These are phyloP conservation scores for Amblyteles armatorius DNA, from an alignment of 2,888 invertebrate species.

Conservation along the genomic window DNA sequence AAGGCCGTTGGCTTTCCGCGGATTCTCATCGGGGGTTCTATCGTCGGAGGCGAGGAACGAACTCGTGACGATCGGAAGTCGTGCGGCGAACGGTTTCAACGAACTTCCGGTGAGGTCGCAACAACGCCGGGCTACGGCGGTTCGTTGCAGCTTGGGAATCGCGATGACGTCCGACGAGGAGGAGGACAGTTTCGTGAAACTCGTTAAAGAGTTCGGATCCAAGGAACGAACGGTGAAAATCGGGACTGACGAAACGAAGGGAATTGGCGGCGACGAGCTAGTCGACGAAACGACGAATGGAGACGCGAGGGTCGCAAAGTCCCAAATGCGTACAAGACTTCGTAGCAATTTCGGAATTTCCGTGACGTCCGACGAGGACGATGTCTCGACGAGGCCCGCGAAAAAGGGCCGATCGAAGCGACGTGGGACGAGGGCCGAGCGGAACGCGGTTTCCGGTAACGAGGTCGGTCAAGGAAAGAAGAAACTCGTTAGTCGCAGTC, in stretches of 20 bases:
- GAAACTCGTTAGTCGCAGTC: background rate
- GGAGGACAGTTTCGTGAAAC: slow-evolving; percentile 16
- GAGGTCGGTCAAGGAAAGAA: background rate
- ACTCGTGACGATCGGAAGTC: background rate
- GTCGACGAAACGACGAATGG: background rate
- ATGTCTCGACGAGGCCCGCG: background rate
- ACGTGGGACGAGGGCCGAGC: slow-evolving; percentile 1
- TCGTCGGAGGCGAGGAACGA: background rate
- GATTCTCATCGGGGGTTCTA: background rate
- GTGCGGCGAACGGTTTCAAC: background rate
- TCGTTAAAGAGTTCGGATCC: slow-evolving; percentile 2
- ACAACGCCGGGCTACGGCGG: background rate
- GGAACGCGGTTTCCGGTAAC: no score
- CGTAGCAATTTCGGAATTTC: slow-evolving; percentile 12
- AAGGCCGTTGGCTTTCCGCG: background rate
- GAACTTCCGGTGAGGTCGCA: background rate
- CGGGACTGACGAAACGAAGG: background rate
- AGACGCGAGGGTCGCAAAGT: background rate
- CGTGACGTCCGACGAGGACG: slow-evolving; percentile 18
- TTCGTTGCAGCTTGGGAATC: slow-evolving; percentile 23
- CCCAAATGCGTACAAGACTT: background rate
- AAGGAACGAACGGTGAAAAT: slow-evolving; percentile 7
- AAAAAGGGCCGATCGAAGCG: slow-evolving; percentile 1
- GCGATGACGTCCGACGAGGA: background rate
- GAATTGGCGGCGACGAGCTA: background rate